Base-by-base conservation (phyloP, 2,113 vertebrate species). In the Polyodon spathula region DNA sequence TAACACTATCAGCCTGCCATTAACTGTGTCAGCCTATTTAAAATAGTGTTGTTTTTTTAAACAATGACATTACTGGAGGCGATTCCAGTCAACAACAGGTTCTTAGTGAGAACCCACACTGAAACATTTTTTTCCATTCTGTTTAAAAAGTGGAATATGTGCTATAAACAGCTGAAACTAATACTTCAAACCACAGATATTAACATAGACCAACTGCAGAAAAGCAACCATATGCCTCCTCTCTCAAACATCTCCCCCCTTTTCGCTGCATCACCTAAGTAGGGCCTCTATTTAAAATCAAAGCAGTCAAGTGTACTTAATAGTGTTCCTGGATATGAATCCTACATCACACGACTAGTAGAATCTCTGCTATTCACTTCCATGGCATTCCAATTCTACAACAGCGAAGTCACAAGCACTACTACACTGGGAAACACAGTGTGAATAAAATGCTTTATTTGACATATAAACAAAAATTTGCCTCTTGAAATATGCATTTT, bases 1-100 rank as follows among this genome's bases (percentile, higher is more conserved):
- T 80, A 78, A 82, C 78, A 76, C 84, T 84, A 77, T 68, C 56
- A 58, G 60, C 60, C 66, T 61, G 46, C 65, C 63, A 64, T 59
- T 71, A 67, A 76, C 57, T 68, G 78, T 82, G 78, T 68, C 56
- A 58, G 60, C 65, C 69, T 56, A 74, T 63, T 48, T 62, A 52
- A 37, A 66, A 41, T n/a, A n/a, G n/a, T n/a, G n/a, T n/a, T n/a
- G n/a, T 16, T 16, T 61, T 60, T 46, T 54, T n/a, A 44, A 5
- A 63, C 63, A 63, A 44, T 61, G 55, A 68, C 62, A 57, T 63
- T 54, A 59, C 42, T 56, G 58, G 14, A 56, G 60, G 63, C 58
- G 42, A 48, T 39, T 15, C 37, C 41, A 48, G 57, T 58, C 39
- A 46, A n/a, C 9, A n/a, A n/a, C n/a, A n/a, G n/a, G n/a, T 60